phyloP scores from a whole-genome alignment of 2,888 invertebrate species.

The Agrochola litura region DNA sequence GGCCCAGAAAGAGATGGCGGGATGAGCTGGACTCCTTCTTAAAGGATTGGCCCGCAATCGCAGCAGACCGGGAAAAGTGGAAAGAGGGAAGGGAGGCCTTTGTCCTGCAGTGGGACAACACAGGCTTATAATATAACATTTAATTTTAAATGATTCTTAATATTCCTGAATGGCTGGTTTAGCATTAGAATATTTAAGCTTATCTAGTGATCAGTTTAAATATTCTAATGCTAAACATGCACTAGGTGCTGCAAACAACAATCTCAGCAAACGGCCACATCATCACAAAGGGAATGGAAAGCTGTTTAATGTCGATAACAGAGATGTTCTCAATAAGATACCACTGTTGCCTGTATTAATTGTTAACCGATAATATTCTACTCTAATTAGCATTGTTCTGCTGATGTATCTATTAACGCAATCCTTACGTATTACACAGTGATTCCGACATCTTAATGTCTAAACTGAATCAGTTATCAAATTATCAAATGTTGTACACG shows the following conservation, averaged over 20 bases:
- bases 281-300: constrained; percentile 6
- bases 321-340: constrained; percentile 4
- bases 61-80: no score
- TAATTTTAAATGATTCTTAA: no score
- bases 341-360: not conserved
- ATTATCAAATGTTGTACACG: constrained; percentile 7
- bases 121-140: no score
- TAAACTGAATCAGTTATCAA: constrained; percentile 1
- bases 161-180: no score
- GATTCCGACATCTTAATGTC: not conserved
- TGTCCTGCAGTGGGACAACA: no score
- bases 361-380: constrained; percentile 25
- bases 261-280: not conserved
- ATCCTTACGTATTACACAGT: not conserved
- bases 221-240: not conserved
- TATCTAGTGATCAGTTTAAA: no score
- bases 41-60: no score
- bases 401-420: not conserved
- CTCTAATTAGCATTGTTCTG: constrained; percentile 8
- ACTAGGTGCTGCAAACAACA: not conserved
- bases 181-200: no score
- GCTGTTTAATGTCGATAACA: constrained; percentile 3
- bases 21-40: no score
- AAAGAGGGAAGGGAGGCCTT: no score
- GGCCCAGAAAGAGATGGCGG: no score